phyloP scores from a whole-genome alignment of 2,113 vertebrate species.

The Athene cunicularia region DNA sequence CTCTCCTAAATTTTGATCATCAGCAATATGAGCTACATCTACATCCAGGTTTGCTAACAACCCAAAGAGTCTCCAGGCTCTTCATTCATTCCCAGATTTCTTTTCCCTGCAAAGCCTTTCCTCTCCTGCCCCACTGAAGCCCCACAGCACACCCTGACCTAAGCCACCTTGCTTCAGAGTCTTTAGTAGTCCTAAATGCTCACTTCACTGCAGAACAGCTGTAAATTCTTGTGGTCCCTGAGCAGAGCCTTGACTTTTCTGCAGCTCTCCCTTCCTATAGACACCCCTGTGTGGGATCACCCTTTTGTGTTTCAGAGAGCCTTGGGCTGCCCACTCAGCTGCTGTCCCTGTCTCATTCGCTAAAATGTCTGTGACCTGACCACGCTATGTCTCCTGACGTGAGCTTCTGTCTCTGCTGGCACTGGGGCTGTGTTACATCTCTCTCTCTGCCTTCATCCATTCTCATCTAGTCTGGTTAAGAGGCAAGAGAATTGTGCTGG shows the following conservation, averaged over 20 bases:
- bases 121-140: not conserved
- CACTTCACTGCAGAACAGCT: not conserved
- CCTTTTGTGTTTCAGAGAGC: not conserved
- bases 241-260: not conserved
- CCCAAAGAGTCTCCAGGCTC: not conserved
- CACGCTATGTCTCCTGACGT: rapidly evolving
- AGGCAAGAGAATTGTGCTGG: not conserved
- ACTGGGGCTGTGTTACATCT: no score
- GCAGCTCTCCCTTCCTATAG: not conserved
- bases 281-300: not conserved
- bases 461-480: not conserved
- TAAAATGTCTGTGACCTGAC: not conserved
- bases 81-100: not conserved
- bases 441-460: not conserved
- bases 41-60: not conserved
- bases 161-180: not conserved
- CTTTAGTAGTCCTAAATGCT: not conserved
- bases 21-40: not conserved
- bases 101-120: not conserved
- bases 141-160: not conserved
- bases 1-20: not conserved
- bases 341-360: not conserved
- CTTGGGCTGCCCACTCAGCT: not conserved
- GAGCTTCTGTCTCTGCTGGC: not conserved
- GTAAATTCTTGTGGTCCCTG: not conserved